phyloP scores from a whole-genome alignment of 2,888 invertebrate genomes.

The Atrina japonica region DNA sequence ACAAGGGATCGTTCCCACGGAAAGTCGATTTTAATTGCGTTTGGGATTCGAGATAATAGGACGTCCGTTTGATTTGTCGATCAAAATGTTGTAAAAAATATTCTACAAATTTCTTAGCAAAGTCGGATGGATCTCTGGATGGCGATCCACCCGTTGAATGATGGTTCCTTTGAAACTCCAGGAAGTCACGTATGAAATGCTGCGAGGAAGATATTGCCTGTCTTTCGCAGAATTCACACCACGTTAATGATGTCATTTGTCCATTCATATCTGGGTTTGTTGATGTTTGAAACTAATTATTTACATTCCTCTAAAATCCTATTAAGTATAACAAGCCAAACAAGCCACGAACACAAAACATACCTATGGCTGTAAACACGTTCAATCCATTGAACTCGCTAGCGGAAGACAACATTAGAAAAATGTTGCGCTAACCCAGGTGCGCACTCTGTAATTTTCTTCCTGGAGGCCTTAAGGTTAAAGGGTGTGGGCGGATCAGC shows the following conservation, averaged over 20 bases:
- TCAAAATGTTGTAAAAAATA: constrained; percentile 93
- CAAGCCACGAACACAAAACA: too few species aligned
- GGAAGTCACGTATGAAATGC: constrained; percentile 93
- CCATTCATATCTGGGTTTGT: constrained; percentile 37
- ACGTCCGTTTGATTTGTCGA: constrained; percentile 80
- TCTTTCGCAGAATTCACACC: constrained; percentile 78
- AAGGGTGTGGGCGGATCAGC: too few species aligned
- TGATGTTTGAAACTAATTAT: constrained; percentile 12
- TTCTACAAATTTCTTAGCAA: constrained; percentile 91
- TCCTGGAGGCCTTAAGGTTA: constrained; percentile 6
- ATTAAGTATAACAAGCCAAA: too few species aligned
- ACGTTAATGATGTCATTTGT: constrained; percentile 39
- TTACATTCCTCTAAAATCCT: too few species aligned
- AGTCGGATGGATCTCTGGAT: constrained; percentile 88
- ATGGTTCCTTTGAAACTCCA: constrained; percentile 81
- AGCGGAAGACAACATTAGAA: constrained; percentile 46
- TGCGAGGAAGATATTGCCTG: constrained; percentile 91
- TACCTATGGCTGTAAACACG: constrained; percentile 14
- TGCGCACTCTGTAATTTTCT: constrained; percentile 32
- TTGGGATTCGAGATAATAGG: constrained; percentile 35
- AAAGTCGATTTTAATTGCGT: constrained; percentile 24
- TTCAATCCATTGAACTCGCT: constrained; percentile 24
- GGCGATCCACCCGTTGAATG: constrained; percentile 81
- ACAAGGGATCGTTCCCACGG: constrained; percentile 21
- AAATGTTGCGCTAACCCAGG: constrained; percentile 32